phyloP scores from a whole-genome alignment of 1,140 invertebrate genomes.

The Pararge aegeria region DNA sequence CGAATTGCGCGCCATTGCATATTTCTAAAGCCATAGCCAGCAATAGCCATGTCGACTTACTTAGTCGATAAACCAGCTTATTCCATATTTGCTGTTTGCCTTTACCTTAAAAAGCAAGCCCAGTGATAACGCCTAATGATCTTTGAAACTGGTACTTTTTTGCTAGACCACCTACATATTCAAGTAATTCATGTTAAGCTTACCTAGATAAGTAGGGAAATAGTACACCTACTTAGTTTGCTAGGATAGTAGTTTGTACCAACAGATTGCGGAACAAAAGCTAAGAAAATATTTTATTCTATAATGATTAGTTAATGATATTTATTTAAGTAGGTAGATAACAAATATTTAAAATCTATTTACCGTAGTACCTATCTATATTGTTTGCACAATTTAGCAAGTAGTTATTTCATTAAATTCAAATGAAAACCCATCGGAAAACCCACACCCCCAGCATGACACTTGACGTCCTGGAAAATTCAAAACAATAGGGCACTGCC shows the following conservation, averaged over 20 bases:
- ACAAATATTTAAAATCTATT: too few relatives aligned
- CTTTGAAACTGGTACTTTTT: background rate
- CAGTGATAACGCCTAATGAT: slow-evolving; percentile 1
- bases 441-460: background rate
- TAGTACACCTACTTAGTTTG: too few relatives aligned
- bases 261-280: too few relatives aligned
- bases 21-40: slow-evolving; percentile 17
- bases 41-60: background rate
- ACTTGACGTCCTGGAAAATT: background rate
- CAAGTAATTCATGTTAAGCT: too few relatives aligned
- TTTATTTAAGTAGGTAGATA: too few relatives aligned
- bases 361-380: too few relatives aligned
- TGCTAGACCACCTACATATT: background rate
- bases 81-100: slow-evolving; percentile 22
- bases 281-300: too few relatives aligned
- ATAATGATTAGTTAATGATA: too few relatives aligned
- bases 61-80: slow-evolving; percentile 18
- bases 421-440: background rate
- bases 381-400: too few relatives aligned
- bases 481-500: background rate
- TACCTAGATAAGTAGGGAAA: too few relatives aligned
- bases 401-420: background rate
- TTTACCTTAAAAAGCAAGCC: slow-evolving; percentile 16
- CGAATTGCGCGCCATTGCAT: slow-evolving; percentile 31
- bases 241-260: too few relatives aligned